Base-by-base conservation (phyloP, 2,888 invertebrate genomes). In the Gisinianus flammeolus region DNA sequence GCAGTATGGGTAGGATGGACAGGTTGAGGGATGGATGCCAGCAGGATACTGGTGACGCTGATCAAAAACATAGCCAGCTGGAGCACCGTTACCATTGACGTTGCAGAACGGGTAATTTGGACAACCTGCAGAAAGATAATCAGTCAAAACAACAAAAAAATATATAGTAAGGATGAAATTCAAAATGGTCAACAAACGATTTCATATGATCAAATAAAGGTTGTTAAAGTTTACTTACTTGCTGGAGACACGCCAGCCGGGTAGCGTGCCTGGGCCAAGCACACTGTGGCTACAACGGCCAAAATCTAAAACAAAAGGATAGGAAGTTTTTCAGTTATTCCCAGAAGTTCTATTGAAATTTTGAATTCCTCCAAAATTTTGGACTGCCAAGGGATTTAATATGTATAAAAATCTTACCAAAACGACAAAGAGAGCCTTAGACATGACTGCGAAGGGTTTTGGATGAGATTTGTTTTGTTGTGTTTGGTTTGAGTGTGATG, bases 21-120 rank as follows among this genome's bases (percentile, higher is more conserved):
- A 79, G 30, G 77, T 66, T 30, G 73, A 70, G 69, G 79, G 73
- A 30, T 77, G 58, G 28, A 79, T 52, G 8, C 84, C 84, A 19
- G 83, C 79, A 79, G 84, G 84, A 71, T 81, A 84, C 72, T 80
- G 80, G 64, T 81, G 82, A 72, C 79, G 77, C 66, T 78, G 31
- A 78, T 83, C 83, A 69, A 84, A 84, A 56, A 66, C 31, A 68
- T 84, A 84, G n/a, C 84, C 84, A 19, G 79, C 66, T 44, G 83
- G 83, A 58, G 79, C 83, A 0, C 72, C 74, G n/a, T 30, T 5
- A 31, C 79, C 79, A 24, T 68, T 82, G 71, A 24, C 89, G 89
- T 81, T 89, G 79, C 90, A 90, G 88, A 89, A 90, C 0, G 90
- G 90, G 87, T 90, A 90, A 88, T 90, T 90, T 81, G 90, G 90